Evolutionary conservation across 2,888 invertebrate genomes (phyloP), one percentile per base, ranked within the genome.

Genomic region (Cephus sareptanus): DNA sequence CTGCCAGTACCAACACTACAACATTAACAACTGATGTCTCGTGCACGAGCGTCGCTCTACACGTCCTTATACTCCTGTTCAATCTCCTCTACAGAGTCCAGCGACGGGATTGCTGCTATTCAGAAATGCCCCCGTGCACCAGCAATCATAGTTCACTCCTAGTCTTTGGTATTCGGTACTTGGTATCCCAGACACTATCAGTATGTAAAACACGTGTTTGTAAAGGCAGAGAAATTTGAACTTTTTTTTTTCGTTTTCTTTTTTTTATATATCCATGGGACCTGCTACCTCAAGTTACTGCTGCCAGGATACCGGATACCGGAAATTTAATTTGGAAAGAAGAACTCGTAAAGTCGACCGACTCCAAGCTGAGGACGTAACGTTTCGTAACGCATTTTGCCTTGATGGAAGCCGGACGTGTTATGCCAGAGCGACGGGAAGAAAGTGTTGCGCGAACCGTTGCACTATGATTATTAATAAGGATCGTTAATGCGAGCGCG

Each of bases 401-500:
- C 71, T 71, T 71, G 71, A 71, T 71, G 71, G 71, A 71, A 71
- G 71, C 71, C 71, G 71, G 71, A 71, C 71, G 71, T 56, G 56
- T 71, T 71, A 71, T 71, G 71, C 71, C 33, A 71, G 71, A 31
- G 31, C 71, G 71, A 71, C 56, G 56, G 37, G 75, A 75, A 78
- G 78, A 78, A 78, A 75, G 78, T 40, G 73, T 78, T 78, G 75
- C 75, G 56, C 75, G 74, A 71, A 23, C 73, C 35, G 31, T 73
- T 35, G 40, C 40, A 31, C 35, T 73, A 78, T 75, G 69, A 78
- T 78, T 78, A 76, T 78, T 75, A 75, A 76, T 78, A 73, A 78
- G 56, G 23, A 56, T 56, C 56, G 56, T 56, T 56, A 56, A 56
- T 56, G 9, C 56, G 56, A 56, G 23, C 23, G 56, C 56, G 23